Conservation (phyloP, 2,113 vertebrate genomes). For the Grallaria varia region DNA sequence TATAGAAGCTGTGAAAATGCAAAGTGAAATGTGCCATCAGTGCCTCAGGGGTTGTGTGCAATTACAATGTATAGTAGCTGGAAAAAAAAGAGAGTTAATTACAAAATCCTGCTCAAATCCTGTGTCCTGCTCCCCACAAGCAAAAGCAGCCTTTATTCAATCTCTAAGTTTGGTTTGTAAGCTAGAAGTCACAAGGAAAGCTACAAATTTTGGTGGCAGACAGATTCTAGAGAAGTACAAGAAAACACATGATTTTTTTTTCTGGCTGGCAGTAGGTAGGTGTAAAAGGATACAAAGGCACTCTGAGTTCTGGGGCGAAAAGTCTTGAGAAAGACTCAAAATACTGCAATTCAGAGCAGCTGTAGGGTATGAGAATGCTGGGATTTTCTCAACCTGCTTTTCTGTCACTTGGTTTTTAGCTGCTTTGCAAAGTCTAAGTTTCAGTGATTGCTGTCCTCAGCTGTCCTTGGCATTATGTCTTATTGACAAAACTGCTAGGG, state of each 20-base stretch:
- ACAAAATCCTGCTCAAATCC: not conserved
- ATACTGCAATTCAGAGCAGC: not conserved
- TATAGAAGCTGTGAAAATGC: not conserved
- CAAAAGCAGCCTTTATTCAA: not conserved
- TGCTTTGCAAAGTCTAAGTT: not conserved
- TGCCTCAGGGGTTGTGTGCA: not conserved
- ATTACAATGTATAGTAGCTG: not conserved
- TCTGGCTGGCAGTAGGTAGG: not conserved
- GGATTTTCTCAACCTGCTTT: not conserved
- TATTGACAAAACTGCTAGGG: not conserved
- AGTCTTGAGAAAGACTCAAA: not conserved
- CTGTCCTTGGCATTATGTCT: not conserved
- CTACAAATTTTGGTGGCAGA: not conserved
- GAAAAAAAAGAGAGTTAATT: not conserved
- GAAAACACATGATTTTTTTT: not conserved
- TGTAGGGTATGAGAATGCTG: not conserved
- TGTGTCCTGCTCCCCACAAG: not conserved
- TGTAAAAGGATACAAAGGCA: not conserved
- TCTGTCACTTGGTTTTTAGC: not conserved
- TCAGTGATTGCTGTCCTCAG: not conserved
- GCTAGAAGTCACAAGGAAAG: not conserved
- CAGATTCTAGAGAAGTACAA: not conserved
- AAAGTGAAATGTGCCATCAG: not conserved
- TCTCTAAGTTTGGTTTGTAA: not conserved
- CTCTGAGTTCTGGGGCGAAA: not conserved